Evolutionary conservation across 1,140 invertebrate species (phyloP), one percentile per base, ranked within the genome.

Genomic region (Aporrectodea caliginosa): DNA sequence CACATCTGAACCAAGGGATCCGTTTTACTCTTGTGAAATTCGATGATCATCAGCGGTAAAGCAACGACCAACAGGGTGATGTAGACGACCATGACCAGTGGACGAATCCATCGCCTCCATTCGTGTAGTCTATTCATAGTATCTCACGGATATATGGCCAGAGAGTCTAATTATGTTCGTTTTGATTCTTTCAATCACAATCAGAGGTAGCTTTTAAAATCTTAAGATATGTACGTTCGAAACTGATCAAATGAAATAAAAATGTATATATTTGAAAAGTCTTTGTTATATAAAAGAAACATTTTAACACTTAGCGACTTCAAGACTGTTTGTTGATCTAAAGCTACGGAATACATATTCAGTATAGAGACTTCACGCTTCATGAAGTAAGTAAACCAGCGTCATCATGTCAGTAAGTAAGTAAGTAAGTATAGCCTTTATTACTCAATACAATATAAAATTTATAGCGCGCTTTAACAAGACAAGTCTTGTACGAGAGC

Each of bases 61-160:
- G 96, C 90, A 58, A 96, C 92, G 71, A 95, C 88, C 29, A 96
- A 92, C 27, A 95, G 90, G 76, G 95, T 87, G 16, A 92, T 91
- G 88, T 97, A 98, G 22, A 93, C 85, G 70, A 92, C 88, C 77
- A 96, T 93, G 69, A 94, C 90, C 73, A 95, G 90, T 73, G 94
- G 94, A 35, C 93, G 90, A 86, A 97, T 95, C 95, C 95, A 97
- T 83, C 93, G 87, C 85, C 93, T 91, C 95, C 95, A 97, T 73
- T 82, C 76, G 31, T 74, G 72, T 30, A 85, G 43, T 68, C 83
- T 85, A 78, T 85, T 82, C 85, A 86, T 85, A 22, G 43, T 58
- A 58, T 58, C 22, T 58, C 43, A 12, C 6, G 43, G 43, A 58
- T 58, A 22, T 6, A 58, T 58, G 22, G n/a, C n/a, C n/a, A 58